Evolutionary conservation across 1,140 invertebrate genomes (phyloP), one percentile per base, ranked within the genome.

Genomic region (Aphis gossypii): DNA sequence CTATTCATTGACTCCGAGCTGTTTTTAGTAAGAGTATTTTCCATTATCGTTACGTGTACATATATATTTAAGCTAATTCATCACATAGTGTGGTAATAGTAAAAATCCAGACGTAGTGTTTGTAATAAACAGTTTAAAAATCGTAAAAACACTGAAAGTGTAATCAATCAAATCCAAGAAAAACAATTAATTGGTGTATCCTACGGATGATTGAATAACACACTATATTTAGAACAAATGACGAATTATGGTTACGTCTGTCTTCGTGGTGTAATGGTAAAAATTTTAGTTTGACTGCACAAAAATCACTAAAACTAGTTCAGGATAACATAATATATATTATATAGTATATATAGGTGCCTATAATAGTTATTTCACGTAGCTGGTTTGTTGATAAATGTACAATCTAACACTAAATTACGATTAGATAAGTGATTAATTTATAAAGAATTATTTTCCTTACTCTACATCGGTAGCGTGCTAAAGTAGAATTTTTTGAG

Each of bases 171-270:
- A 30, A 46, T 87, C 41, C 38, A 9, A 44, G 23, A 46, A 46
- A 46, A 46, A 18, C 23, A 87, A 35, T 56, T 46, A 30, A 21
- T n/a, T 89, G 54, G 88, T 89, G 9, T 41, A 56, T 56, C n/a
- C 35, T 89, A 41, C 88, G 51, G 88, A 89, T 54, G 51, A 35
- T 56, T 89, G 88, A 25, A 56, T 89, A 56, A 90, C 9, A 60
- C 25, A 60, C 11, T 90, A 90, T 90, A 90, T 90, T 90, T 60
- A 90, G 88, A 90, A 54, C 35, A 90, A 90, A 90, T 56, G 88
- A 56, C 51, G n/a, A 90, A 90, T 60, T 41, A 38, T 38, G 41
- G 54, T 90, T 90, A 60, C 88, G 88, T 90, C 21, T 54, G 30
- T 90, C 6, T 90, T 54, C 51, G 25, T 90, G 87, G 38, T 90